phyloP scores from a whole-genome alignment of 2,888 invertebrate species.

The Agonum fuliginosum region DNA sequence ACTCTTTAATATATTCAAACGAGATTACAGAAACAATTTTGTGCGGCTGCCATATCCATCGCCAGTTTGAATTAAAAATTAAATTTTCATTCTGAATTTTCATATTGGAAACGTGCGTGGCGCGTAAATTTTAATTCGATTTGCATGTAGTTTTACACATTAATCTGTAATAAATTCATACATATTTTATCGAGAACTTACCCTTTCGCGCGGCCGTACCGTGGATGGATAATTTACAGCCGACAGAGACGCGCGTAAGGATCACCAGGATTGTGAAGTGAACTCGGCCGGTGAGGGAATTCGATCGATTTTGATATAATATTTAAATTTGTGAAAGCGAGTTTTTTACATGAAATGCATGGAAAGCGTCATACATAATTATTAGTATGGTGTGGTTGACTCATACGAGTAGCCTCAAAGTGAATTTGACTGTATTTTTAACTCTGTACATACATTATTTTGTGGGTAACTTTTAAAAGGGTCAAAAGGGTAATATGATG shows the following conservation, averaged over 20 bases:
- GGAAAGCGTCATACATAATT: too few relatives aligned
- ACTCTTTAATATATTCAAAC: slow-evolving; percentile 30
- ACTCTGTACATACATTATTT: too few relatives aligned
- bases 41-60: neutral
- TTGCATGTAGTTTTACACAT: slow-evolving; percentile 47
- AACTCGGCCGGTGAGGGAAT: neutral
- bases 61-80: slow-evolving; percentile 43
- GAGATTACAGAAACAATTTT: slow-evolving; percentile 26
- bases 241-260: neutral
- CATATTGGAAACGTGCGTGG: slow-evolving; percentile 21
- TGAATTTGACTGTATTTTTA: too few relatives aligned
- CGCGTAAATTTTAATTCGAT: slow-evolving; percentile 53
- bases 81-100: slow-evolving; percentile 43
- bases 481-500: too few relatives aligned
- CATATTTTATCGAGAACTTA: slow-evolving; percentile 44
- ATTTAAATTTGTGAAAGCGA: slow-evolving; percentile 25
- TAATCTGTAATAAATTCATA: slow-evolving; percentile 47
- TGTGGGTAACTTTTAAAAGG: too few relatives aligned
- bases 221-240: slow-evolving; percentile 30
- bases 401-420: too few relatives aligned
- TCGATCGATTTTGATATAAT: slow-evolving; percentile 33
- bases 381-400: too few relatives aligned
- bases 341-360: slow-evolving; percentile 12
- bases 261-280: slow-evolving; percentile 17
- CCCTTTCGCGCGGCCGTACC: slow-evolving; percentile 8